Conservation (phyloP, 2,888 invertebrate genomes). For the Ommatoiulus sabulosus region DNA sequence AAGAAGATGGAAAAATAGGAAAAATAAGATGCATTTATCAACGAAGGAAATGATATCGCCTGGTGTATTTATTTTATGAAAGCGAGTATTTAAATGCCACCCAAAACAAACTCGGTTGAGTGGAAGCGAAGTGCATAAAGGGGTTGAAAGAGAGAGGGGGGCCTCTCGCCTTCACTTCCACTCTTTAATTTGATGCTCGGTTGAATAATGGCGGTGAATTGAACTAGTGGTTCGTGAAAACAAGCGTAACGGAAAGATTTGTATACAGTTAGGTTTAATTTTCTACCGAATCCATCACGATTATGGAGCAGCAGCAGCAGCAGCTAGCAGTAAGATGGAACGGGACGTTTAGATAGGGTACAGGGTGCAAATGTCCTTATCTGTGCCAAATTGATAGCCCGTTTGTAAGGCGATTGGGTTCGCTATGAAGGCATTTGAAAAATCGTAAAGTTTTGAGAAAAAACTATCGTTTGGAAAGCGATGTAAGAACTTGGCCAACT, state of each 20-base stretch:
- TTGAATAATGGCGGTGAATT: constrained; percentile 50
- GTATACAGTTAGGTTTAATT: constrained; percentile 50
- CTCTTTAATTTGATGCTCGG: constrained; percentile 51
- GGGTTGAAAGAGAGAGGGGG: background rate
- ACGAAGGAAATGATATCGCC: background rate
- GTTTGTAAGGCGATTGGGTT: no score
- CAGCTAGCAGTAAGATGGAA: background rate
- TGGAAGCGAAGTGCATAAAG: background rate
- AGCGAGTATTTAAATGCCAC: background rate
- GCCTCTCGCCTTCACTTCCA: background rate
- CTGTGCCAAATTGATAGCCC: no score
- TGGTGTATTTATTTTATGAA: background rate
- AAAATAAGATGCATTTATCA: constrained; percentile 5
- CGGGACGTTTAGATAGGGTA: background rate
- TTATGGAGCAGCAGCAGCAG: background rate
- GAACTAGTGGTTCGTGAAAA: constrained; percentile 51
- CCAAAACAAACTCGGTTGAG: background rate
- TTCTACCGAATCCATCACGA: constrained; percentile 47
- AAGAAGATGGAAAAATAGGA: background rate
- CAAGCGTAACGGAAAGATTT: constrained; percentile 53
- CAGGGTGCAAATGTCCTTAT: background rate
- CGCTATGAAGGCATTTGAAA: no score
- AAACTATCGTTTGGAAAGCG: no score
- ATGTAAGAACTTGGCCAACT: no score
- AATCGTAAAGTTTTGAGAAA: no score